Evolutionary conservation across 2,113 vertebrate species (phyloP).

Genomic region (Ia io): DNA sequence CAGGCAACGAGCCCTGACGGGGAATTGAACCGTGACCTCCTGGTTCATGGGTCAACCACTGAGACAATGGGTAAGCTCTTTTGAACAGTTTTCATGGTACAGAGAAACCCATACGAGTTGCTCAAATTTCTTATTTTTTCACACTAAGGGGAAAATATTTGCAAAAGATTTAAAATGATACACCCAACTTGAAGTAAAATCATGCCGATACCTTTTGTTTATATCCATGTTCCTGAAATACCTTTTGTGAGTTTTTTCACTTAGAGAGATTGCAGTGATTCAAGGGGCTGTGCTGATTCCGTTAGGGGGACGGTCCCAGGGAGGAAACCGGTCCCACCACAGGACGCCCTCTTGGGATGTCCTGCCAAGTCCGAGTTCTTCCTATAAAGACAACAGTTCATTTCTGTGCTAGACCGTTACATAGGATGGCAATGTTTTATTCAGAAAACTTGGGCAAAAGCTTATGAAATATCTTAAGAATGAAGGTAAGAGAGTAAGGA

Average conservation of each 20-base stretch:
- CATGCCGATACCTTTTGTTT: neutral
- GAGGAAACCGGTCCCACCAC: neutral
- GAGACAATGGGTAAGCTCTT: neutral
- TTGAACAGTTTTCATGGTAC: neutral
- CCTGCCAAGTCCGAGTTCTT: slow-evolving; percentile 8
- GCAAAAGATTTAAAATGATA: neutral
- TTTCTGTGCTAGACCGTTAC: neutral
- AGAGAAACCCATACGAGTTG: neutral
- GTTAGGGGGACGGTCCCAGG: neutral
- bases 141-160: neutral
- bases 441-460: neutral
- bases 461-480: slow-evolving; percentile 10
- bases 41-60: too few species aligned
- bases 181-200: neutral
- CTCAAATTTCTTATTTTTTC: neutral
- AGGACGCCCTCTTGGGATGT: neutral
- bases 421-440: neutral
- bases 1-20: too few species aligned
- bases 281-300: neutral
- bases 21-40: too few species aligned
- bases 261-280: neutral
- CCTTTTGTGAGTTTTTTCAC: neutral
- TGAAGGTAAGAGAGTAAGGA: neutral
- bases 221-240: slow-evolving; percentile 5
- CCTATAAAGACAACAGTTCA: neutral